Percentiles rank a stretch among this genome's conserved stretches.
Evolutionary conservation across 2,888 invertebrate genomes (phyloP).

Genomic region (Sthenelais limicola): DNA sequence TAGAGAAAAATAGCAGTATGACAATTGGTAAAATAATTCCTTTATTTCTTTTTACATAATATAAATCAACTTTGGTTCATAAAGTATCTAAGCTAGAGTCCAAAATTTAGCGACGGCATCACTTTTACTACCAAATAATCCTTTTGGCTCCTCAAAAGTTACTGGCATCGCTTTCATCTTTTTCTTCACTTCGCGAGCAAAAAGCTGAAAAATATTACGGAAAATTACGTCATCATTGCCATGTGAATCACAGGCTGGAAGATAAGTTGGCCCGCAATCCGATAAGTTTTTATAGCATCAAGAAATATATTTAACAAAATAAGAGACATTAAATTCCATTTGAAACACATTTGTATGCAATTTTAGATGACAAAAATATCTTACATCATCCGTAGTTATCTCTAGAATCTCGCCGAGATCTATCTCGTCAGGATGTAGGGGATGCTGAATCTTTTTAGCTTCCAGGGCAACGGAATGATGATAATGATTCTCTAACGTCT

Average conservation of each 20-base stretch:
- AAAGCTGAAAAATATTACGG: conserved; percentile 76
- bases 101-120: conserved; percentile 56
- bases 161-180: conserved; percentile 83
- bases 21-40: too few species aligned
- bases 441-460: conserved; percentile 81
- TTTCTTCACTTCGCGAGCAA: conserved; percentile 84
- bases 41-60: too few species aligned
- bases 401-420: conserved; percentile 81
- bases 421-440: conserved; percentile 80
- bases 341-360: too few species aligned
- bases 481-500: conserved; percentile 82
- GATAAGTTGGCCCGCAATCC: too few species aligned
- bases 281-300: too few species aligned
- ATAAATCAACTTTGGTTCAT: too few species aligned
- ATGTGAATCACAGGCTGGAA: too few species aligned
- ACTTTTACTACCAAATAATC: conserved; percentile 56
- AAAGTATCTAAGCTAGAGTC: conserved; percentile 47
- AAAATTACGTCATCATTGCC: background rate
- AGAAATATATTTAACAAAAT: too few species aligned
- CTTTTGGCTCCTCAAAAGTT: conserved; percentile 81
- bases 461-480: conserved; percentile 82
- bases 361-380: too few species aligned
- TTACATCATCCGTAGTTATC: conserved; percentile 6
- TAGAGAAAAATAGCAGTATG: too few species aligned
- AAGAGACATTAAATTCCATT: too few species aligned